Base-by-base conservation (phyloP, 2,113 vertebrate genomes). In the Mustela nigripes region DNA sequence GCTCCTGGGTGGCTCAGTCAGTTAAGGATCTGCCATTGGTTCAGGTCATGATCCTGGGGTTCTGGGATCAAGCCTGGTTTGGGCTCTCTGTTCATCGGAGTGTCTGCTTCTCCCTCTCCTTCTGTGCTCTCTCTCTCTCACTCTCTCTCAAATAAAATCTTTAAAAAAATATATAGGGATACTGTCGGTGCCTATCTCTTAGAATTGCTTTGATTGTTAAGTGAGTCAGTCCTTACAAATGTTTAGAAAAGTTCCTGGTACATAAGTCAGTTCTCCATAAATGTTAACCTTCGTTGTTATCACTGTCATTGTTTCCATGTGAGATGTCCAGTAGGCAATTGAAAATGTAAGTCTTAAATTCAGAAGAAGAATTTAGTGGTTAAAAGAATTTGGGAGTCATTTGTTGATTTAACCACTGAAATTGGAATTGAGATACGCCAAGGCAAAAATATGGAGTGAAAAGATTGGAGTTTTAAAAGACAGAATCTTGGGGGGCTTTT, bases 351-450 rank as follows among this genome's bases (percentile, higher is more conserved):
- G 80, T 73, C 63, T 91, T 80, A 48, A 56, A 63, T 94, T 79
- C n/a, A 65, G n/a, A 62, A 71, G n/a, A 84, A 78, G 83, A 78
- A 22, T 76, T 71, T 36, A 85, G 76, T 15, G 21, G 22, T 71
- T 78, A 18, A 26, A 69, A 74, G 60, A 42, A 48, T 36, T 89
- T 85, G 16, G 42, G 50, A 85, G 33, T n/a, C 28, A 67, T 83
- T 89, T 82, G 18, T 76, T 93, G 28, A 62, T 90, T 78, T 85
- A 90, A 80, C 28, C 11, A 45, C 62, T 94, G 91, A 89, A n/a
- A 85, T 11, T 81, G 60, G 39, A 74, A 93, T 50, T 86, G n/a
- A 85, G 11, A 78, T 69, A 69, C 2, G 14, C 36, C 9, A 48
- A 24, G 31, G n/a, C 48, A 63, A 83, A 96, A 83, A 67, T 83